Conservation (phyloP, 2,888 invertebrate genomes). For the Limnephilus auricula region DNA sequence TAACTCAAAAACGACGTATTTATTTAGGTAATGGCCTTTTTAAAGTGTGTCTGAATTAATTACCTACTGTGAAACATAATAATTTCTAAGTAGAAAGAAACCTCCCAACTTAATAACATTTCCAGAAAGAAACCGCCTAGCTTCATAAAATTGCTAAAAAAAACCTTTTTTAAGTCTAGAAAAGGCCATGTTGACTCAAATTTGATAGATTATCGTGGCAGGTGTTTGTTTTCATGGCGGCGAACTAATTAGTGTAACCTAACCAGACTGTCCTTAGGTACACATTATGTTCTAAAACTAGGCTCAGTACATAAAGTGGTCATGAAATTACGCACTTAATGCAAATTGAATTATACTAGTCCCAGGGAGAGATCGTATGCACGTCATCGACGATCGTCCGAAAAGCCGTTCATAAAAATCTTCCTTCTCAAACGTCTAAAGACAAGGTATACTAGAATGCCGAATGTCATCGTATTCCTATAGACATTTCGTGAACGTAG, state of each 20-base stretch:
- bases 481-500: too few relatives aligned
- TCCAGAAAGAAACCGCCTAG: too few relatives aligned
- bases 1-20: too few relatives aligned
- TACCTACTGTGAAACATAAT: neutral
- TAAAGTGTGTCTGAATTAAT: neutral
- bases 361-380: too few relatives aligned
- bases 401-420: too few relatives aligned
- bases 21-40: neutral
- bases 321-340: neutral
- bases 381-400: too few relatives aligned
- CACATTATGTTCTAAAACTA: neutral
- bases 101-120: neutral
- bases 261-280: neutral
- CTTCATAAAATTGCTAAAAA: neutral
- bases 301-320: neutral
- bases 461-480: too few relatives aligned
- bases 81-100: neutral
- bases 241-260: neutral
- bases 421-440: too few relatives aligned
- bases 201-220: neutral
- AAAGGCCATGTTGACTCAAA: neutral
- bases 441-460: too few relatives aligned
- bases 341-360: neutral
- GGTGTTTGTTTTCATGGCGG: neutral
- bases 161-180: neutral